Evolutionary conservation across 2,797 vertebrate genomes (phyloP).

Genomic region (Selene dorsalis): DNA sequence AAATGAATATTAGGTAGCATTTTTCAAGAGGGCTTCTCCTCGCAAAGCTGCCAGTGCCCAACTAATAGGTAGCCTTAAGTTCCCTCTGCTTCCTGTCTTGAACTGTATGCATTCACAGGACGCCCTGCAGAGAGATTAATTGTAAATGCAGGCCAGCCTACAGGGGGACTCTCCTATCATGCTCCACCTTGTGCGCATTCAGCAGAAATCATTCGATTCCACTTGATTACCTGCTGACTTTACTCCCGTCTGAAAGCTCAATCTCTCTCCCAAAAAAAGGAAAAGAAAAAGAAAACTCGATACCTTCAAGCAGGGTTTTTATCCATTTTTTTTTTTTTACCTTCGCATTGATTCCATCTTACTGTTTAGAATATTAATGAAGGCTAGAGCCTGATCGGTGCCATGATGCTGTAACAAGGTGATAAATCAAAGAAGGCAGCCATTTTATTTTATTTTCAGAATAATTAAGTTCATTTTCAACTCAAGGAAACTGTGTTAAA

Average conservation of each 20-base stretch:
- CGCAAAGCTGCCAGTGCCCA: constrained; percentile 9
- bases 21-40: constrained; percentile 6
- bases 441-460: constrained; percentile 27
- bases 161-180: constrained; percentile 49
- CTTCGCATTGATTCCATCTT: constrained; percentile 58
- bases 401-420: constrained; percentile 32
- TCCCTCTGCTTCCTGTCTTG: constrained; percentile 12
- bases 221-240: constrained; percentile 73
- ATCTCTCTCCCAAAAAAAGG: constrained; percentile 28
- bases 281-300: constrained; percentile 23
- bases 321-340: constrained; percentile 25
- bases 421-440: constrained; percentile 57
- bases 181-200: constrained; percentile 66
- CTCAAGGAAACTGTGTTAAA: neutral
- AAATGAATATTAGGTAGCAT: constrained; percentile 16
- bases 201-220: constrained; percentile 72
- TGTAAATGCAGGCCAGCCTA: constrained; percentile 63
- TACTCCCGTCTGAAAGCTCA: constrained; percentile 35
- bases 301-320: constrained; percentile 51
- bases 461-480: constrained; percentile 15
- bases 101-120: constrained; percentile 42
- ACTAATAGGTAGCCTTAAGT: constrained; percentile 5
- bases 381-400: constrained; percentile 35
- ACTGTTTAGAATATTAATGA: constrained; percentile 64
- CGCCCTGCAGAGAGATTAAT: constrained; percentile 49